phyloP scores from a whole-genome alignment of 2,797 vertebrate species.

The Lerista edwardsae region DNA sequence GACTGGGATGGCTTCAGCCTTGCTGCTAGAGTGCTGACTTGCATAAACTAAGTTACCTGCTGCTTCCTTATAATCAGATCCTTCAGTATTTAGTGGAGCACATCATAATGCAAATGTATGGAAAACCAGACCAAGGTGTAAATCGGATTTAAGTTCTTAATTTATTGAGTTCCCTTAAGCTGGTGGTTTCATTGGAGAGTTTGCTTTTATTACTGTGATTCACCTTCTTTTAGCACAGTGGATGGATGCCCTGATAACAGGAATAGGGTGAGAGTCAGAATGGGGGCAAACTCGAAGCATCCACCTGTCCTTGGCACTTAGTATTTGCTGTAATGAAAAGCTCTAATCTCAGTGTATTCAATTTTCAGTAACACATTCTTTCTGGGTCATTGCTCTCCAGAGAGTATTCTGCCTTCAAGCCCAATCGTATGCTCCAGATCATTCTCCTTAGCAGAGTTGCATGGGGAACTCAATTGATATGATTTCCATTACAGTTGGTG shows the following conservation, averaged over 20 bases:
- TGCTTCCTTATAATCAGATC: neutral
- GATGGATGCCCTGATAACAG: neutral
- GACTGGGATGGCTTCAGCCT: neutral
- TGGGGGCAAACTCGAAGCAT: neutral
- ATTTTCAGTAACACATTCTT: slow-evolving; percentile 18
- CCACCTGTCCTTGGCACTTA: neutral
- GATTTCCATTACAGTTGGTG: neutral
- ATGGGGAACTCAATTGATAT: neutral
- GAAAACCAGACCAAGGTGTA: neutral
- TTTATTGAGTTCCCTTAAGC: neutral
- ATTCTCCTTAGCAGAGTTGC: slow-evolving; percentile 9
- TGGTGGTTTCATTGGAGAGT: neutral
- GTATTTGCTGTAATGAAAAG: neutral
- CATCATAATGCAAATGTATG: neutral
- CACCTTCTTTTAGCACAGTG: neutral
- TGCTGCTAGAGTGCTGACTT: neutral
- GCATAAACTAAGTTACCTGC: neutral
- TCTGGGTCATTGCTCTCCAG: slow-evolving; percentile 13
- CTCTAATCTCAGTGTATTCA: neutral
- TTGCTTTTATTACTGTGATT: neutral
- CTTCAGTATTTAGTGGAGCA: neutral
- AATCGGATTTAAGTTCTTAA: too few species aligned
- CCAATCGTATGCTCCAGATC: neutral
- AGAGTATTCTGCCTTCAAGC: neutral
- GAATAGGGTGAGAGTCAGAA: neutral